Evolutionary conservation across 2,888 invertebrate species (phyloP), one percentile per base, ranked within the genome.

Genomic region (Troglohyphantes excavatus): DNA sequence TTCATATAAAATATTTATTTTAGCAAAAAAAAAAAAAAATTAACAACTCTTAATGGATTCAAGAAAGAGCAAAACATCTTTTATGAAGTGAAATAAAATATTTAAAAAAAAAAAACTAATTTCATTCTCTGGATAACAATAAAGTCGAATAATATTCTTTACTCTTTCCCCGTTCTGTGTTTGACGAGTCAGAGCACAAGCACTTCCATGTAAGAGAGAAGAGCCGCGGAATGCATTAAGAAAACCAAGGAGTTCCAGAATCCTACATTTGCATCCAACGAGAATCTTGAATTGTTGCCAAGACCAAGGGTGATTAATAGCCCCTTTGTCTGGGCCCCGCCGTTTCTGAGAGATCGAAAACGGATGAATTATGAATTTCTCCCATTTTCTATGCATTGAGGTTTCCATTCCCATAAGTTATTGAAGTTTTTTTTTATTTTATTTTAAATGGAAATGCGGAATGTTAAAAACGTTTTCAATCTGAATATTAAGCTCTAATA

Each of bases 251-350:
- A 53, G 53, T 53, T 53, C n/a, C 53, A 5, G 53, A 53, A 53
- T 53, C 17, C n/a, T 13, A 53, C 17, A 53, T 73, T 72, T 73
- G 63, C 73, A 83, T 33, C 26, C 59, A 61, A 70, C 27, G 11
- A 33, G 53, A 82, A 61, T 78, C 61, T 72, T 83, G 83, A 83
- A 72, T 26, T n/a, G 27, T 39, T 70, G 83, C 83, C 72, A 83
- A 73, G 72, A 63, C 17, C n/a, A 23, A 33, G 21, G 23, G 63
- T 63, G 78, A 78, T 78, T 65, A 78, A 78, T 78, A 33, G 78
- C 13, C 33, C 26, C 61, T 65, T 53, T 39, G 43, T 26, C 78
- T 75, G 19, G 13, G 59, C 75, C 23, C n/a, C 19, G 21, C 82
- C 23, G n/a, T 33, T 59, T 29, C 70, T 33, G 23, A 11, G 21